These are phyloP conservation scores for Drosophila athabasca DNA, from an alignment of 1,140 invertebrate genomes.

Conservation along the genomic window DNA sequence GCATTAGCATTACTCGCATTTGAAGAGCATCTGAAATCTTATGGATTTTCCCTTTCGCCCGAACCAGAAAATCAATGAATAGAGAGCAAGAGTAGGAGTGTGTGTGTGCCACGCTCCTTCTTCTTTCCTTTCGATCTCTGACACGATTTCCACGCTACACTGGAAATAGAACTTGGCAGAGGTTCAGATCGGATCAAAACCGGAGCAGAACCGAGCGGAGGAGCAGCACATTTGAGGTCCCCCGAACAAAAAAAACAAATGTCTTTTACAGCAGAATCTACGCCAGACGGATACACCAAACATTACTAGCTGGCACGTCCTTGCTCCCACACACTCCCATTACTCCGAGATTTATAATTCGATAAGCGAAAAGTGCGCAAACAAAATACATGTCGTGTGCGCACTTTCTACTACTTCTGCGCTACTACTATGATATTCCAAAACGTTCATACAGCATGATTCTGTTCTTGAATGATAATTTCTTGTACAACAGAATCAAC, in stretches of 20 bases:
- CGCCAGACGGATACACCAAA: constrained; percentile 2
- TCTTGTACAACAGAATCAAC: constrained; percentile 9
- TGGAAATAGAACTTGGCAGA: constrained; percentile 65
- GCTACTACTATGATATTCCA: too few relatives aligned
- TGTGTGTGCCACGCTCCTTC: constrained; percentile 25
- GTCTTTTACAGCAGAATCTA: constrained; percentile 38
- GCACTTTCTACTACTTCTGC: too few relatives aligned
- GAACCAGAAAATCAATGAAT: constrained; percentile 34
- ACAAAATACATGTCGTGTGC: too few relatives aligned
- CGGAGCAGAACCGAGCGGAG: constrained; percentile 8
- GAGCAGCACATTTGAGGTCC: neutral
- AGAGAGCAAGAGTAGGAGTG: constrained; percentile 31
- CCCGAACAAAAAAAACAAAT: constrained; percentile 11
- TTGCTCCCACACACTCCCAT: too few relatives aligned
- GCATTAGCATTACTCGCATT: constrained; percentile 39
- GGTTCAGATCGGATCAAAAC: constrained; percentile 21
- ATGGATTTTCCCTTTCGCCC: constrained; percentile 38
- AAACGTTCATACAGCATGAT: too few relatives aligned
- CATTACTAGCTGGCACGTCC: too few relatives aligned
- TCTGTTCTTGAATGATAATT: too few relatives aligned
- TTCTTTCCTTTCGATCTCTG: constrained; percentile 11
- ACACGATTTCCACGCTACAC: constrained; percentile 58
- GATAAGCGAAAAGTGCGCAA: too few relatives aligned
- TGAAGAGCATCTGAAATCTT: constrained; percentile 53
- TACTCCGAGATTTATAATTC: too few relatives aligned